Percentiles rank a stretch among this genome's conserved stretches.
These are phyloP conservation scores for Brienomyrus brachyistius DNA, from an alignment of 2,113 vertebrate species.

Conservation along the genomic window DNA sequence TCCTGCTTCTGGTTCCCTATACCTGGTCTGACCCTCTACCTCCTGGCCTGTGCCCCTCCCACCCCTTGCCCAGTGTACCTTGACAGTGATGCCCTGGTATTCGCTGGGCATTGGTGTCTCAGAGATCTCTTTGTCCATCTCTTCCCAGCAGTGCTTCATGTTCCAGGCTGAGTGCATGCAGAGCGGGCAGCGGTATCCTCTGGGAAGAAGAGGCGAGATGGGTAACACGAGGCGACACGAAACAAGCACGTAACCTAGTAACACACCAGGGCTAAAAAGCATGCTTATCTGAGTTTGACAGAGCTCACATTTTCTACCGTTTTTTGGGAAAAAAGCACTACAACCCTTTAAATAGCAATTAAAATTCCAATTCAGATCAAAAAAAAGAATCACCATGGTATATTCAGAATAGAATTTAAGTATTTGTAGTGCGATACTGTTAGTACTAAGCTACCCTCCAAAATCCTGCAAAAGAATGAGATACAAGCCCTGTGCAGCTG, in stretches of 20 bases:
- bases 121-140: constrained; percentile 77
- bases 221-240: not conserved
- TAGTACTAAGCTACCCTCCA: not conserved
- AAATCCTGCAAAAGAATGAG: not conserved
- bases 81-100: constrained; percentile 77
- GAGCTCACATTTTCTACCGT: not conserved
- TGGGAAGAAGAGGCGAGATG: constrained; percentile 32
- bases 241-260: not conserved
- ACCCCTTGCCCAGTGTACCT: constrained; percentile 54
- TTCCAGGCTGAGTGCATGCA: constrained; percentile 84
- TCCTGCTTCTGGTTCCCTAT: not conserved
- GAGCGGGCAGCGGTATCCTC: constrained; percentile 83
- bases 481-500: not conserved
- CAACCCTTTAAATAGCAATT: not conserved
- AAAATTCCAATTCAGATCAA: not conserved
- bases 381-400: not conserved
- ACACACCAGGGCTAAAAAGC: not conserved
- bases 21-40: not conserved
- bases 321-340: not conserved
- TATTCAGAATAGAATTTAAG: not conserved
- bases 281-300: not conserved
- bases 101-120: constrained; percentile 85
- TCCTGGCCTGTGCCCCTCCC: not conserved
- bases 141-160: constrained; percentile 76
- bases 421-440: not conserved